Evolutionary conservation across 2,888 invertebrate genomes (phyloP).

Genomic region (Tolmerus cingulatus): DNA sequence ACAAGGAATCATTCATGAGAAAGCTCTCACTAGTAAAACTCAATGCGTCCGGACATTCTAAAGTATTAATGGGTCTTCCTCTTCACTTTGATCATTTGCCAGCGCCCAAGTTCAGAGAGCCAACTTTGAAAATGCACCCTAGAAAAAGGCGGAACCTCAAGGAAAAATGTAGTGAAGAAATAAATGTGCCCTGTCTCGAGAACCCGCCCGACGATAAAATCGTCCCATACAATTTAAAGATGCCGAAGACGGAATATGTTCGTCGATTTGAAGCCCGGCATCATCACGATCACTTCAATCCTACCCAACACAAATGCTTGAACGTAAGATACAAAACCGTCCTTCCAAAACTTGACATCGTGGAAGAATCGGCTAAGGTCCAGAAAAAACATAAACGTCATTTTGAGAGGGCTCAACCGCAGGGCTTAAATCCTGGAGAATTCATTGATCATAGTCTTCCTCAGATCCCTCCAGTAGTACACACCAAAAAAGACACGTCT

Average conservation of each 20-base stretch:
- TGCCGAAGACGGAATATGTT: constrained; percentile 54
- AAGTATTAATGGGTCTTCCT: not conserved
- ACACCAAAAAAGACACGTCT: not conserved
- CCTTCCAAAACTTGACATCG: constrained; percentile 26
- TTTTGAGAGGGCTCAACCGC: not conserved
- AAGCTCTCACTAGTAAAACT: not conserved
- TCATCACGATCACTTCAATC: constrained; percentile 60
- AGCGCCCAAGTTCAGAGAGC: constrained; percentile 57
- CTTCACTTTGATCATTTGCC: constrained; percentile 54
- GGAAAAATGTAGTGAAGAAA: constrained; percentile 54
- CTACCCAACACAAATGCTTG: constrained; percentile 56
- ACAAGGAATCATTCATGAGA: not conserved
- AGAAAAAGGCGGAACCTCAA: constrained; percentile 53
- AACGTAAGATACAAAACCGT: constrained; percentile 56
- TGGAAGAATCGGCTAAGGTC: not conserved
- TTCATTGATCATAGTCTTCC: not conserved
- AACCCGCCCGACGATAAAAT: constrained; percentile 53
- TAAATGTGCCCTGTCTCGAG: constrained; percentile 53
- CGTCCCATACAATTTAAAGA: constrained; percentile 54
- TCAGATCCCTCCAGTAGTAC: not conserved
- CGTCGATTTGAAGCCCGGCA: constrained; percentile 57
- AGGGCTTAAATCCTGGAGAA: not conserved
- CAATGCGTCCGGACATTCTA: not conserved
- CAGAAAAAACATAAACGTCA: not conserved
- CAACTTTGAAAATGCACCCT: constrained; percentile 57